Conservation (phyloP, 1,140 invertebrate genomes). For the Orius laevigatus region DNA sequence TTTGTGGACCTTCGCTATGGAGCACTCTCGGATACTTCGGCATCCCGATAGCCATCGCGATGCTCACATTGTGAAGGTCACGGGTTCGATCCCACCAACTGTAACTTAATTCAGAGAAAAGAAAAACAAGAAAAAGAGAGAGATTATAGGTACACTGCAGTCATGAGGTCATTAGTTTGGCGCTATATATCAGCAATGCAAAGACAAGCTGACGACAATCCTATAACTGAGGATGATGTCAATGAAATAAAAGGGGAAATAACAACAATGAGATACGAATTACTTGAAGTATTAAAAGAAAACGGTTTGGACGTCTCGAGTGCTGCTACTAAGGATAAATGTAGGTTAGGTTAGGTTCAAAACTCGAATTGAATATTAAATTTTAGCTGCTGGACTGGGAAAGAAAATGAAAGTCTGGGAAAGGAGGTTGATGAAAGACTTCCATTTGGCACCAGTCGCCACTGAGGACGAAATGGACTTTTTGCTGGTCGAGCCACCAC, state of each 20-base stretch:
- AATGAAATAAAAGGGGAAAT: conserved; percentile 86
- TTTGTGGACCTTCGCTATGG: too few species aligned
- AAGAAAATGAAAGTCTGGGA: conserved; percentile 68
- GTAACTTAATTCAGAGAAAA: conserved; percentile 21
- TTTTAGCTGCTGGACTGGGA: conserved; percentile 8
- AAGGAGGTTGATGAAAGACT: conserved; percentile 66
- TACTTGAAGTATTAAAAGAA: conserved; percentile 63
- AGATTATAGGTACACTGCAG: conserved; percentile 45
- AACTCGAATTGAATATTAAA: background rate
- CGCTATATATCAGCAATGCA: conserved; percentile 66
- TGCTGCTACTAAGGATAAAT: conserved; percentile 49
- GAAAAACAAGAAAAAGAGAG: conserved; percentile 45
- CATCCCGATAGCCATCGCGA: too few species aligned
- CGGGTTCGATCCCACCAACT: too few species aligned
- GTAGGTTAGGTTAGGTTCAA: conserved; percentile 32
- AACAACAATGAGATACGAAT: conserved; percentile 60
- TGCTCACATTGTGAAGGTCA: too few species aligned
- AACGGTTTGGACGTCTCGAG: conserved; percentile 58
- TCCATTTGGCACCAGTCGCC: conserved; percentile 57
- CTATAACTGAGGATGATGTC: conserved; percentile 79
- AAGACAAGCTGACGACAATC: conserved; percentile 50
- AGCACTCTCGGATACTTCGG: too few species aligned
- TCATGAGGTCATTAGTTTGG: conserved; percentile 71
- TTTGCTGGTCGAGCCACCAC: conserved; percentile 28
- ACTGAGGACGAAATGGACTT: conserved; percentile 34